Conservation (phyloP, 2,888 invertebrate species). For the Xestobium rufovillosum region DNA sequence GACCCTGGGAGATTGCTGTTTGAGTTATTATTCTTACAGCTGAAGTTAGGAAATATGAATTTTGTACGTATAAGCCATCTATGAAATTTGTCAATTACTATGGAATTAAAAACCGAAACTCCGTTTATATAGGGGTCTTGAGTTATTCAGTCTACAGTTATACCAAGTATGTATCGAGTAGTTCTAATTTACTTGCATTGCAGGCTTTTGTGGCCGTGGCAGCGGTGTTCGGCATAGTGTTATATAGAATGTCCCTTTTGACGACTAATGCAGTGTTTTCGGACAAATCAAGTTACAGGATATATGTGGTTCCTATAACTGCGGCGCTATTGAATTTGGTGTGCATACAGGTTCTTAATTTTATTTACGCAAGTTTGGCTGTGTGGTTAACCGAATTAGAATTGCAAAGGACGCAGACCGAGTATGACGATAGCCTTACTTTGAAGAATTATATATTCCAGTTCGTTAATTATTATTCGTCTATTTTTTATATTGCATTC, state of each 20-base stretch:
- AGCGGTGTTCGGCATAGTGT: constrained; percentile 67
- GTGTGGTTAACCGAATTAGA: constrained; percentile 65
- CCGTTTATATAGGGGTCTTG: too few species aligned
- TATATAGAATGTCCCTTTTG: constrained; percentile 64
- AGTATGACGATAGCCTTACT: constrained; percentile 80
- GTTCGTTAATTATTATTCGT: constrained; percentile 84
- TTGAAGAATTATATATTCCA: constrained; percentile 82
- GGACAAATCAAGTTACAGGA: constrained; percentile 48
- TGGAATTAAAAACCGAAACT: too few species aligned
- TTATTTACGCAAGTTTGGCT: constrained; percentile 58
- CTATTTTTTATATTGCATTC: constrained; percentile 79
- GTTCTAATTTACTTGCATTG: too few species aligned
- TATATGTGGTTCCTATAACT: constrained; percentile 64
- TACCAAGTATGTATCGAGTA: too few species aligned
- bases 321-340: constrained; percentile 71
- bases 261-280: constrained; percentile 52
- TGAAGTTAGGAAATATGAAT: too few species aligned
- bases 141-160: too few species aligned
- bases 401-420: constrained; percentile 71
- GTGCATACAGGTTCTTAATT: constrained; percentile 69
- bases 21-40: too few species aligned
- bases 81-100: too few species aligned
- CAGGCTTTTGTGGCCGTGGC: constrained; percentile 62
- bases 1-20: too few species aligned
- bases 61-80: too few species aligned